These are phyloP conservation scores for Paguma larvata DNA, from an alignment of 2,797 vertebrate species.

Conservation along the genomic window DNA sequence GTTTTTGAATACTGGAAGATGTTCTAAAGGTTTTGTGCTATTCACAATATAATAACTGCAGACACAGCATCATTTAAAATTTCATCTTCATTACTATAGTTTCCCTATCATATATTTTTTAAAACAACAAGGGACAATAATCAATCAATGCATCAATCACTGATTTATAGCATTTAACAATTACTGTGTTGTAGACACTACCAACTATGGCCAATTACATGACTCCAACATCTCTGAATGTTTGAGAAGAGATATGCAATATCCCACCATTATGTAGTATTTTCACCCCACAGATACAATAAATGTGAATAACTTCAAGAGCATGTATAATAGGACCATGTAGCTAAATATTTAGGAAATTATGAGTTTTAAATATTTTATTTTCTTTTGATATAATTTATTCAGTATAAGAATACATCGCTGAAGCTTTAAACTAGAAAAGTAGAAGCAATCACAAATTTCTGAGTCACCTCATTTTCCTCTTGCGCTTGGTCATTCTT, in stretches of 20 bases:
- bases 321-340: neutral
- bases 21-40: neutral
- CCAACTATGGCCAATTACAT: neutral
- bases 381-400: neutral
- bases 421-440: neutral
- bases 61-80: neutral
- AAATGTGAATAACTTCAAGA: neutral
- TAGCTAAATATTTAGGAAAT: neutral
- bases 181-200: neutral
- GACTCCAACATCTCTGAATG: neutral
- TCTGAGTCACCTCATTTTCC: neutral
- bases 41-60: neutral
- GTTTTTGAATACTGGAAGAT: neutral
- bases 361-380: neutral
- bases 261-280: neutral
- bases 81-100: neutral
- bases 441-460: neutral
- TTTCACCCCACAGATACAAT: neutral
- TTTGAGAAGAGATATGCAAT: fast-evolving
- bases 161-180: neutral
- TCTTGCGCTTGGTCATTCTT: neutral
- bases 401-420: neutral
- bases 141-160: neutral
- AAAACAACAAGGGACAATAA: neutral
- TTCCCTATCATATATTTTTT: neutral